phyloP scores from a whole-genome alignment of 92 coral and sea anemone genomes.

The Phenganax stokvisi region DNA sequence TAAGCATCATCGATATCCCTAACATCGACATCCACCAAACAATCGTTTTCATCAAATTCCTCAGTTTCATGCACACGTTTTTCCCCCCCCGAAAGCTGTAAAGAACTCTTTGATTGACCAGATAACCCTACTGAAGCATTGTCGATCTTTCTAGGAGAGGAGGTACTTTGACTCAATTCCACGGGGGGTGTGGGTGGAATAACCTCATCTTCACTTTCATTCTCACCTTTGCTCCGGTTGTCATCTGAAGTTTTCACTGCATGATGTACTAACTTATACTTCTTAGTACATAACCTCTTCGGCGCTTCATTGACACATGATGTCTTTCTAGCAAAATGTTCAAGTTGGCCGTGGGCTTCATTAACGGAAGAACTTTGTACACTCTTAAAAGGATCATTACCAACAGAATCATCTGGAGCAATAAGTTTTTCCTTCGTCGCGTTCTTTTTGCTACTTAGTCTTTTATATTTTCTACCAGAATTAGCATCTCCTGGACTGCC shows the following conservation, averaged over 20 bases:
- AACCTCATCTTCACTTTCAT: slow-evolving; percentile 26
- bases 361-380: neutral
- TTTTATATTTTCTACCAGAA: neutral
- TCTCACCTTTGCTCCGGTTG: neutral
- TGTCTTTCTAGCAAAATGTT: neutral
- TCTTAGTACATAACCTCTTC: neutral
- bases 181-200: slow-evolving; percentile 40
- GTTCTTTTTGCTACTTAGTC: neutral
- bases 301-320: neutral
- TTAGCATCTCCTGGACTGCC: neutral
- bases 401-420: neutral
- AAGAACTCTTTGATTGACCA: neutral
- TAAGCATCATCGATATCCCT: neutral
- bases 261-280: neutral
- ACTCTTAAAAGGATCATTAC: neutral
- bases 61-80: neutral
- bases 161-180: neutral
- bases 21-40: neutral
- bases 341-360: neutral
- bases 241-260: neutral
- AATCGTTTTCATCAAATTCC: neutral
- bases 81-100: neutral
- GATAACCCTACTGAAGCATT: neutral
- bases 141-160: neutral
- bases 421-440: neutral